These are phyloP conservation scores for Ceratothoa steindachneri DNA, from an alignment of 2,888 invertebrate species.

Conservation along the genomic window DNA sequence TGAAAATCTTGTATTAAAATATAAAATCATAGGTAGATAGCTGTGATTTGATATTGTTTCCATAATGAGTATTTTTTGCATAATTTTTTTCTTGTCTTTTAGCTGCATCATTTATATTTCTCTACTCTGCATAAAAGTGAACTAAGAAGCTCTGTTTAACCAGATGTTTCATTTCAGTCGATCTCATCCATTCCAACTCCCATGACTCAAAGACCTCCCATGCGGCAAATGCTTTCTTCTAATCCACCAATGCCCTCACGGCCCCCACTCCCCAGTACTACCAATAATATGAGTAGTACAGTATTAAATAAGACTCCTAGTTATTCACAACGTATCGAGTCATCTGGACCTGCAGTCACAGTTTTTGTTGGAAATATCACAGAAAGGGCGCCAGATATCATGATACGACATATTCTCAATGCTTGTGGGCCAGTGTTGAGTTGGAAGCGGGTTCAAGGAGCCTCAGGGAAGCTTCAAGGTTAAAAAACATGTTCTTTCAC, in stretches of 20 bases:
- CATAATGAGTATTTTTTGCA: neutral
- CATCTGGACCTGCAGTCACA: slow-evolving; percentile 79
- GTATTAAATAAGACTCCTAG: slow-evolving; percentile 34
- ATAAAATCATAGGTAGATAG: no score
- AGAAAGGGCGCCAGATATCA: slow-evolving; percentile 87
- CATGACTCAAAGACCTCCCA: slow-evolving; percentile 18
- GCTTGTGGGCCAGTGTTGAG: slow-evolving; percentile 90
- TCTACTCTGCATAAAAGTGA: no score
- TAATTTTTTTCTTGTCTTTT: neutral
- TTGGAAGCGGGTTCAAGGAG: slow-evolving; percentile 92
- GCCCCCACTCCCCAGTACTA: neutral
- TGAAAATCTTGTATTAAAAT: no score
- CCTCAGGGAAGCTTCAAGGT: slow-evolving; percentile 60
- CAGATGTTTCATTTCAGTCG: neutral
- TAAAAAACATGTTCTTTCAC: no score
- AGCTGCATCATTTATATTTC: no score
- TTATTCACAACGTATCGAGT: slow-evolving; percentile 43
- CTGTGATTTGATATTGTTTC: no score
- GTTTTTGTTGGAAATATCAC: slow-evolving; percentile 97
- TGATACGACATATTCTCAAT: slow-evolving; percentile 85
- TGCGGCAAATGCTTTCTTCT: slow-evolving; percentile 11
- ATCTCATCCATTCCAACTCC: slow-evolving; percentile 35
- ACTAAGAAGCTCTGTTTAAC: no score
- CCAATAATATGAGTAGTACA: neutral
- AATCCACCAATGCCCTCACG: neutral